phyloP scores from a whole-genome alignment of 2,888 invertebrate genomes.

The Leptopilina drosophilae region DNA sequence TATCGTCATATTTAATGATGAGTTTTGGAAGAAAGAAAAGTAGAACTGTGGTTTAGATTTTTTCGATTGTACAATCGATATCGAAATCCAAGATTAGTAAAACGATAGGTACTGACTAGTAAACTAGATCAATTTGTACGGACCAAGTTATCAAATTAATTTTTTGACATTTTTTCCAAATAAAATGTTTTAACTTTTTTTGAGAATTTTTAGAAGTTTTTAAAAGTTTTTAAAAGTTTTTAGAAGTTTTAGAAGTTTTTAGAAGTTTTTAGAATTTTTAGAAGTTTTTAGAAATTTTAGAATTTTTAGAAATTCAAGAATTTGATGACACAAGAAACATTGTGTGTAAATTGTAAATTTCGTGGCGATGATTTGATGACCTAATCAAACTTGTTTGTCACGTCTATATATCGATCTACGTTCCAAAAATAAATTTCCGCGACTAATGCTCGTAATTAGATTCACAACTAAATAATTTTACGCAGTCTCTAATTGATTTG shows the following conservation, averaged over 20 bases:
- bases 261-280: neutral
- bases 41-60: too few relatives aligned
- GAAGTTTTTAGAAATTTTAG: neutral
- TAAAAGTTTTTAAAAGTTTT: neutral
- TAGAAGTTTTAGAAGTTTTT: too few relatives aligned
- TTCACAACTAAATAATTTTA: constrained; percentile 31
- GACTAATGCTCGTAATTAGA: constrained; percentile 28
- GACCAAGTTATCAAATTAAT: too few relatives aligned
- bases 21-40: neutral
- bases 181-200: neutral
- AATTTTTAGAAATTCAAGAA: neutral
- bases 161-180: too few relatives aligned
- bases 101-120: too few relatives aligned
- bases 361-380: constrained; percentile 2
- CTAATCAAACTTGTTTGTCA: constrained; percentile 26
- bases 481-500: constrained; percentile 36
- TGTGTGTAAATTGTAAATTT: neutral
- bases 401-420: neutral
- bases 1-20: neutral
- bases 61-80: too few relatives aligned
- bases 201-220: neutral
- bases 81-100: too few relatives aligned
- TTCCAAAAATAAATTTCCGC: constrained; percentile 31
- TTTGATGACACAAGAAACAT: too few relatives aligned
- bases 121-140: too few relatives aligned